phyloP scores from a whole-genome alignment of 2,113 vertebrate species.

The Hydrochoerus hydrochaeris region DNA sequence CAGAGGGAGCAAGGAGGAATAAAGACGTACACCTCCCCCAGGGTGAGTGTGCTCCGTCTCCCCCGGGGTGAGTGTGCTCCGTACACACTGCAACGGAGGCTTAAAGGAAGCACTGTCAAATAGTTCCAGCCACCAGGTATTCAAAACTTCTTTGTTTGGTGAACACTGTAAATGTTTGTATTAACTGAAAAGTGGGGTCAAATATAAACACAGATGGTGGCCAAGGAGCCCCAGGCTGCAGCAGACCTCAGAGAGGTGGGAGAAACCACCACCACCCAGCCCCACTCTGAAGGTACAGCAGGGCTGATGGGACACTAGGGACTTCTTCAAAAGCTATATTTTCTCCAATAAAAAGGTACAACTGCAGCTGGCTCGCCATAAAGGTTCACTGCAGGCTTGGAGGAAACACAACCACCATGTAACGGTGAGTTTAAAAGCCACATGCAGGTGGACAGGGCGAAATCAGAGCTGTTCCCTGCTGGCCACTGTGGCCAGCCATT shows the following conservation, averaged over 20 bases:
- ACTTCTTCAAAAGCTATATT: background rate
- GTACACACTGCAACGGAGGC: background rate
- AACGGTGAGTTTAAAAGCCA: background rate
- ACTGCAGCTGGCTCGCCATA: background rate
- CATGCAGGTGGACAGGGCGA: background rate
- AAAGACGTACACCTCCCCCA: background rate
- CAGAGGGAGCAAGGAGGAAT: background rate
- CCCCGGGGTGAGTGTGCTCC: background rate
- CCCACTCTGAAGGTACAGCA: background rate
- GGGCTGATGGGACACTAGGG: background rate
- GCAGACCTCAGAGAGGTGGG: background rate
- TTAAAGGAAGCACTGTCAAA: background rate
- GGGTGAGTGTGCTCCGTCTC: background rate
- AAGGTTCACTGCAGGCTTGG: background rate
- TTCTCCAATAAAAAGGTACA: background rate
- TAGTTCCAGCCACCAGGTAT: background rate
- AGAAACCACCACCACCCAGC: background rate
- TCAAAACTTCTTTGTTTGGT: background rate
- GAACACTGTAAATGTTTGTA: background rate
- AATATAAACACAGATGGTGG: background rate
- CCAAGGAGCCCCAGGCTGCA: background rate
- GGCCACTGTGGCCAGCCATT: rapidly evolving
- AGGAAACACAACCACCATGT: background rate
- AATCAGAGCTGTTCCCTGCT: background rate
- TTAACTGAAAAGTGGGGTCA: background rate